These are phyloP conservation scores for Branchinecta lindahli DNA, from an alignment of 1,140 invertebrate species.

Conservation along the genomic window DNA sequence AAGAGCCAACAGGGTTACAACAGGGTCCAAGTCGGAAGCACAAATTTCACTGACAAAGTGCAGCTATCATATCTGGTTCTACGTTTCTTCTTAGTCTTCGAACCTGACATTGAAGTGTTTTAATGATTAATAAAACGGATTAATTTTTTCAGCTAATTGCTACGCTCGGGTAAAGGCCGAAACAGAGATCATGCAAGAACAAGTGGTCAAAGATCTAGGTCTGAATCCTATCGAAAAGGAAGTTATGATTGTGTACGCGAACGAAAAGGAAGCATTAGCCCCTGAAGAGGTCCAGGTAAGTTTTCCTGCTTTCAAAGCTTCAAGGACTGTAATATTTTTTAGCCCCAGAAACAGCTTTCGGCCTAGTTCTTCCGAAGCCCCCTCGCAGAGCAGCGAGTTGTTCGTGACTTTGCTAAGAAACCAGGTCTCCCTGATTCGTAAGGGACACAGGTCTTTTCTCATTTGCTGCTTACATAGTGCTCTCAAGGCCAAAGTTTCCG, in stretches of 20 bases:
- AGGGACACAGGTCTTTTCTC: too few relatives aligned
- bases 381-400: neutral
- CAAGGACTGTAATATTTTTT: neutral
- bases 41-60: too few relatives aligned
- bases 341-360: neutral
- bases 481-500: too few relatives aligned
- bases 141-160: slow-evolving; percentile 44
- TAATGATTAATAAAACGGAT: neutral
- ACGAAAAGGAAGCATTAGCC: slow-evolving; percentile 42
- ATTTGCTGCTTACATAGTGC: too few relatives aligned
- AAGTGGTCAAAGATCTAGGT: slow-evolving; percentile 50
- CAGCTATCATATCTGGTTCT: too few relatives aligned
- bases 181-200: slow-evolving; percentile 55
- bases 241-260: slow-evolving; percentile 65
- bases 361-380: neutral
- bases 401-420: neutral
- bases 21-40: too few relatives aligned
- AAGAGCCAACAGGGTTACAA: too few relatives aligned
- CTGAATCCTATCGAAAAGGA: slow-evolving; percentile 59
- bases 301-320: neutral
- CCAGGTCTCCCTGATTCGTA: too few relatives aligned
- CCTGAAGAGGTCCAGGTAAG: slow-evolving; percentile 31
- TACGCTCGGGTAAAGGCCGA: slow-evolving; percentile 62
- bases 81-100: too few relatives aligned
- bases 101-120: too few relatives aligned